Base-by-base conservation (phyloP, 2,888 invertebrate species). In the Philereme transversata region DNA sequence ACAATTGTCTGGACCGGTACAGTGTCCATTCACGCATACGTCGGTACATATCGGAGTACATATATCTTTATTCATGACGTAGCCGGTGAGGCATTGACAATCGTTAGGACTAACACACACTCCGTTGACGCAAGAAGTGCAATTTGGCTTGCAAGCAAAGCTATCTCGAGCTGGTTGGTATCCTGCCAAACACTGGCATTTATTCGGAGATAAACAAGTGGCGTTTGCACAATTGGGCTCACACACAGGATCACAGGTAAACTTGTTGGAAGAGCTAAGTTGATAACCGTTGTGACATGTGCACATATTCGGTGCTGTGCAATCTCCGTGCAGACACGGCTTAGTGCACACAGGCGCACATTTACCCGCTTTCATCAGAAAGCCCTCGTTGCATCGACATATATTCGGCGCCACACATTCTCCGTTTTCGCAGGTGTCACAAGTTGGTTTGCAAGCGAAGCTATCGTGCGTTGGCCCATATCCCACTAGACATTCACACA, bases 251-350 rank as follows among this genome's bases (percentile, higher is more conserved):
- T 52, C 54, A 47, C 68, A 68, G 9, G 8, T 7, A 22, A 49
- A 55, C 40, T 22, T 49, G 10, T 63, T 54, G 4, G 7, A 5
- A 33, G 47, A 34, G 38, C 54, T 57, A 3, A 8, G 63, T 4
- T 5, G 11, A 48, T 73, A 83, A 0, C 76, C 81, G 3, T 58
- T 48, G 0, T 67, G 36, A 38, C 82, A 82, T 5, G 62, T 59
- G 50, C 83, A 81, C 5, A 68, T 73, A 0, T 88, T 76, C 0
- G 92, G 91, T 0, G 77, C 79, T 2, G 74, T 70, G 61, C 93
- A 93, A 5, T 70, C 59, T 0, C 87, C 81, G 49, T 76, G 67
- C 4, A 57, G 36, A 51, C 78, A 78, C 4, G 55, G 40, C 2
- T 49, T 70, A 5, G 61, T 53, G 53, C 76, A 76, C 3, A 56